Conservation (phyloP, 2,888 invertebrate genomes). For the Phyto melanocephala region DNA sequence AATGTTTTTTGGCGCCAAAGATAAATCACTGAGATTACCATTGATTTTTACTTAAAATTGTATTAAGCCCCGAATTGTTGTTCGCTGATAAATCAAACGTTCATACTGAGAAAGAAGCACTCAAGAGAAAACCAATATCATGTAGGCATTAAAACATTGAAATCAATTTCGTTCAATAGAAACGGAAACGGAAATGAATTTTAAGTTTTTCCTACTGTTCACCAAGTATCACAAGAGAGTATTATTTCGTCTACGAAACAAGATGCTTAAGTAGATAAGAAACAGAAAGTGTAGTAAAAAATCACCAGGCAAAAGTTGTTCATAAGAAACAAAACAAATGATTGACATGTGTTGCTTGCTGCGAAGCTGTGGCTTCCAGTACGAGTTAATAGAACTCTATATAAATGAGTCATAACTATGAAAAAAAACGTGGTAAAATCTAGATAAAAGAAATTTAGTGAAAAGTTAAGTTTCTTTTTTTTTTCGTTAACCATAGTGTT, state of each 20-base stretch:
- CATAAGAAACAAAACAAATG: conserved; percentile 70
- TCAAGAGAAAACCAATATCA: conserved; percentile 6
- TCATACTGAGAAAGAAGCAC: neutral
- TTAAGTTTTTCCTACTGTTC: conserved; percentile 51
- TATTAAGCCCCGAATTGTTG: conserved; percentile 17
- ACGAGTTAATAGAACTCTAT: neutral
- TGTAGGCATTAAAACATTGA: conserved; percentile 20
- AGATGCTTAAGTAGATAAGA: conserved; percentile 26
- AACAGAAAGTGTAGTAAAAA: conserved; percentile 41
- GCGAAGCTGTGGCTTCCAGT: neutral
- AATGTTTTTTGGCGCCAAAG: conserved; percentile 49
- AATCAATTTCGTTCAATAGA: conserved; percentile 47
- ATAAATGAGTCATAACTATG: conserved; percentile 46
- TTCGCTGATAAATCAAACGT: conserved; percentile 11
- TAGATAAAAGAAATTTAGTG: conserved; percentile 38
- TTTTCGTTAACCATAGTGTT: neutral
- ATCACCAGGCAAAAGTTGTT: conserved; percentile 56
- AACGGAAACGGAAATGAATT: conserved; percentile 65
- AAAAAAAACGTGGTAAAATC: conserved; percentile 30
- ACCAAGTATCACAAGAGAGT: conserved; percentile 14
- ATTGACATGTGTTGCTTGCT: conserved; percentile 73
- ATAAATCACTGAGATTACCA: conserved; percentile 50
- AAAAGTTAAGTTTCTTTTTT: conserved; percentile 43
- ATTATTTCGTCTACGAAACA: conserved; percentile 17
- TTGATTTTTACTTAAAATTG: neutral